Conservation (phyloP, 2,888 invertebrate species). For the Halictus ligatus region DNA sequence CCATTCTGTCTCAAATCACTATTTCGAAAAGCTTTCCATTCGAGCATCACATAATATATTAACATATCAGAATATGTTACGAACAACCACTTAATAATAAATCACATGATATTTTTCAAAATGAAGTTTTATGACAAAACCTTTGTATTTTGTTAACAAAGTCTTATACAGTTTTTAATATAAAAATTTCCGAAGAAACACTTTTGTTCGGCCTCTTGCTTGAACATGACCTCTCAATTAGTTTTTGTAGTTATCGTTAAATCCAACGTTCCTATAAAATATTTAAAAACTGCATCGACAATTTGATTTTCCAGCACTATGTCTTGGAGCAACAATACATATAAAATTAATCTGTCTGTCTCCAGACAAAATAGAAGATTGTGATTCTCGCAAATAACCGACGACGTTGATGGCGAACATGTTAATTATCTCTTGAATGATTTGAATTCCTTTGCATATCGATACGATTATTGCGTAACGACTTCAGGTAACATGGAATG, state of each 20-base stretch:
- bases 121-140: no score
- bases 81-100: background rate
- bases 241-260: background rate
- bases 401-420: background rate
- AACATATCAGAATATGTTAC: no score
- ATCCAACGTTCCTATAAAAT: background rate
- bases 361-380: background rate
- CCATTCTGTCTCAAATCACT: no score
- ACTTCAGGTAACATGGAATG: background rate
- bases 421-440: background rate
- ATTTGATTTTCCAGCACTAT: background rate
- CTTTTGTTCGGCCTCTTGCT: background rate
- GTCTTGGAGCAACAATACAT: background rate
- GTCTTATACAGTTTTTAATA: background rate
- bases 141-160: background rate
- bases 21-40: no score
- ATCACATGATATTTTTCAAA: background rate
- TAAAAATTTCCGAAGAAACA: background rate
- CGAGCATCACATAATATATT: background rate
- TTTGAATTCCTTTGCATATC: conserved; percentile 22
- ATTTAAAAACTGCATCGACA: background rate
- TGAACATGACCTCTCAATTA: background rate
- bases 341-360: background rate
- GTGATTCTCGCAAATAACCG: background rate
- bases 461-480: background rate